phyloP scores from a whole-genome alignment of 23 tunicate genomes.

The Pegea sp. region DNA sequence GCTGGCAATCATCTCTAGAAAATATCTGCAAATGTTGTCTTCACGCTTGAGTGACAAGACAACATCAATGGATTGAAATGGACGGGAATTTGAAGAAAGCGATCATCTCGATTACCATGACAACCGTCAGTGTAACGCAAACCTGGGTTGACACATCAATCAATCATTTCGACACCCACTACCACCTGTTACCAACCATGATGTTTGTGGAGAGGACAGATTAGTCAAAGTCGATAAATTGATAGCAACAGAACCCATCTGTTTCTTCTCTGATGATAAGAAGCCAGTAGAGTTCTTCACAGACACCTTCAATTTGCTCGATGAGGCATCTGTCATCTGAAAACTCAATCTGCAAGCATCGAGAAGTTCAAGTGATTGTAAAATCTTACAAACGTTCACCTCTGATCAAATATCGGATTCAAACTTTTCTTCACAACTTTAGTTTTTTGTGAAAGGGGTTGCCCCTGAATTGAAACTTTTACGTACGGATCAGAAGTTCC shows the following conservation, averaged over 20 bases:
- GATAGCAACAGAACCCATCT: conserved; percentile 57
- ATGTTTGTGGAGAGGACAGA: conserved; percentile 16
- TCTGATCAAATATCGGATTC: conserved; percentile 49
- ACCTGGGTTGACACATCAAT: no score
- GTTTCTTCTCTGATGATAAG: conserved; percentile 47
- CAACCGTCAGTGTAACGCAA: no score
- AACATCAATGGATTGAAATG: no score
- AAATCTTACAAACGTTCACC: conserved; percentile 8
- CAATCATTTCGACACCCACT: no score
- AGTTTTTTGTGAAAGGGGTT: conserved; percentile 26
- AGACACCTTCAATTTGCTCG: conserved; percentile 32
- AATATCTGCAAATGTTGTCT: no score
- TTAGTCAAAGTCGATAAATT: conserved; percentile 10
- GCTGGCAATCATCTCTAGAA: no score
- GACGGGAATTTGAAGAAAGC: no score
- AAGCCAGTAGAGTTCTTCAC: conserved; percentile 75
- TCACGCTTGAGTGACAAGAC: no score
- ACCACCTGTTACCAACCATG: conserved; percentile 35
- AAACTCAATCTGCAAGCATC: no score
- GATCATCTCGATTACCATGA: no score
- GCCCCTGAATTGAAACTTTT: conserved; percentile 14
- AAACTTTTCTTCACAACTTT: conserved; percentile 63
- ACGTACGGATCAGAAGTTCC: conserved; percentile 78
- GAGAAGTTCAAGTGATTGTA: no score
- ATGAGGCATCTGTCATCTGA: no score